Base-by-base conservation (phyloP, 2,797 vertebrate genomes). In the Enteromius anoplus region DNA sequence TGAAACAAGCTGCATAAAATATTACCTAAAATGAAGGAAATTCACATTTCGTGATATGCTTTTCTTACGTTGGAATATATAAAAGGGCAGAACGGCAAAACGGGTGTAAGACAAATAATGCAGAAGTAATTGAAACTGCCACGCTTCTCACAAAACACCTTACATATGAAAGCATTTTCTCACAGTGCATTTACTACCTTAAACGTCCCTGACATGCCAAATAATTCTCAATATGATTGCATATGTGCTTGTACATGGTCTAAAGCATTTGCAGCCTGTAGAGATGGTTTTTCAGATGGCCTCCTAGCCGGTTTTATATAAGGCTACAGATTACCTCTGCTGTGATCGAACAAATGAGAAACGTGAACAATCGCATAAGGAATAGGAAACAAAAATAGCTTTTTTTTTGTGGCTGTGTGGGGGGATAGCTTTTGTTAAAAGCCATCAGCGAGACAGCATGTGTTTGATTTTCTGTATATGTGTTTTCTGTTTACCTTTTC, bases 341-440 rank as follows among this genome's bases (percentile, higher is more conserved):
- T 86, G 86, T 86, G 83, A 85, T 87, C 78, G 84, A 80, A 89
- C 87, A 89, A 86, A 90, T 87, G 81, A 90, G 78, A 85, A 88
- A 89, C 84, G 80, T 83, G 81, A 88, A 80, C 75, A 58, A 78
- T 72, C 60, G 45, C 85, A 84, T 49, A 84, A 60, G 23, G 83
- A 87, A 87, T 87, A 83, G 86, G 82, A 89, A 82, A 84, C 19
- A 88, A 84, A 91, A 91, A 91, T 86, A 84, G 85, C 9, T 91
- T 86, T 90, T 86, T 90, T 91, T 87, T 85, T 40, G 72, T 89
- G 86, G 87, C 85, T 82, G 72, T 72, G 82, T 85, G 66, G 81
- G 81, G 83, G 82, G 81, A 71, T 75, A 47, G 80, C 80, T 87
- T 87, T 86, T 73, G 80, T 89, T 93, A 82, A 68, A 87, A 85